These are phyloP conservation scores for Xiphophorus maculatus DNA, from an alignment of 2,113 vertebrate species.

Conservation along the genomic window DNA sequence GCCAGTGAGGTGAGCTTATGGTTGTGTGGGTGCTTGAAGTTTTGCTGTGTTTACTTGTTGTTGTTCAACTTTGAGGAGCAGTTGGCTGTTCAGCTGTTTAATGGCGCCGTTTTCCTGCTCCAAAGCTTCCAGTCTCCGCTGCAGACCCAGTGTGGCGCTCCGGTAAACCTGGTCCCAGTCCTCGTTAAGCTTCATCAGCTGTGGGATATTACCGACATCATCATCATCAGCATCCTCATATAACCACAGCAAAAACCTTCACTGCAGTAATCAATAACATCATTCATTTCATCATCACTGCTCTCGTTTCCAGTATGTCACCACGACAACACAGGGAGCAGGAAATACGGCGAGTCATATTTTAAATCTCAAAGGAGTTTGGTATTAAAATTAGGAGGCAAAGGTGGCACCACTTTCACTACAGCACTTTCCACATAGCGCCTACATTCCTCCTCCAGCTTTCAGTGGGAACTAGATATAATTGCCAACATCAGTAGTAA, in stretches of 20 bases:
- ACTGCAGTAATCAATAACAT: slow-evolving; percentile 6
- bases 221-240: not conserved
- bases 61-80: slow-evolving; percentile 81
- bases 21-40: not conserved
- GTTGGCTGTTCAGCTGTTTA: slow-evolving; percentile 76
- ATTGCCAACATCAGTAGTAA: slow-evolving; percentile 50
- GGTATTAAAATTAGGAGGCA: slow-evolving; percentile 27
- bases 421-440: slow-evolving; percentile 56
- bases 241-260: slow-evolving; percentile 8
- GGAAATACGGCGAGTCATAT: slow-evolving; percentile 9
- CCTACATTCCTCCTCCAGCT: slow-evolving; percentile 50
- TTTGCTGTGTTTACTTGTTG: slow-evolving; percentile 74
- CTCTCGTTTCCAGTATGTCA: slow-evolving; percentile 1
- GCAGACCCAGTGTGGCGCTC: slow-evolving; percentile 74
- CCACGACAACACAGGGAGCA: slow-evolving; percentile 1
- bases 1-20: not conserved
- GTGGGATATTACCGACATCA: slow-evolving; percentile 47
- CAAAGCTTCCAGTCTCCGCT: slow-evolving; percentile 72
- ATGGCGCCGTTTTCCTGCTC: slow-evolving; percentile 74
- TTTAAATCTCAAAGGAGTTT: slow-evolving; percentile 10
- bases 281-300: not conserved
- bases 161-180: slow-evolving; percentile 86
- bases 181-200: slow-evolving; percentile 86
- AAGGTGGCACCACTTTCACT: slow-evolving; percentile 41
- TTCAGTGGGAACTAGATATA: slow-evolving; percentile 45